These are phyloP conservation scores for Sturnus vulgaris DNA, from an alignment of 2,113 vertebrate genomes.

Conservation along the genomic window DNA sequence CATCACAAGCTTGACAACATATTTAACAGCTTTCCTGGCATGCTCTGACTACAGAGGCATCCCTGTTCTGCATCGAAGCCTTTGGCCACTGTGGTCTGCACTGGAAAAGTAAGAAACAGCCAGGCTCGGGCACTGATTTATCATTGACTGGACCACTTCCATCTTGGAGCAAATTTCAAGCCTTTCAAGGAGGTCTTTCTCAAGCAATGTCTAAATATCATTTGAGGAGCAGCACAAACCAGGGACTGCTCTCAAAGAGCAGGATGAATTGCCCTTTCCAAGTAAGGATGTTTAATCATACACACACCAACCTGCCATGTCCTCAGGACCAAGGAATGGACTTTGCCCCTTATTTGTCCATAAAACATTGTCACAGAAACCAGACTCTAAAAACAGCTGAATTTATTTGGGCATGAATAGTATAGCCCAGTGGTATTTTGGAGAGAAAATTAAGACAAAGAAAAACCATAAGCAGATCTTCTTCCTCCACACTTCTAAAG, in stretches of 20 bases:
- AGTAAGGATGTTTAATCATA: background rate
- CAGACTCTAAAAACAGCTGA: background rate
- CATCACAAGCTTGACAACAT: background rate
- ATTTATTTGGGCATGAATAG: background rate
- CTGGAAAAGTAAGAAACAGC: background rate
- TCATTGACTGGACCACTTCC: background rate
- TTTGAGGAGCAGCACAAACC: background rate
- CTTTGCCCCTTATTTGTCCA: background rate
- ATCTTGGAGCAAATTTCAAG: background rate
- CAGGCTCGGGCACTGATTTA: background rate
- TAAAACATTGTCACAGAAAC: background rate
- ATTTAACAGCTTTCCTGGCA: background rate
- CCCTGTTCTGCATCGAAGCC: background rate
- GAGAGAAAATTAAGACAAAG: background rate
- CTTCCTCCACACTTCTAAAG: background rate
- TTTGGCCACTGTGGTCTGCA: background rate
- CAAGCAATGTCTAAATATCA: background rate
- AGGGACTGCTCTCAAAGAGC: background rate
- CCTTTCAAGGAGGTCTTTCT: background rate
- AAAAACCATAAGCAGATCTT: background rate
- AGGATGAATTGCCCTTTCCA: background rate
- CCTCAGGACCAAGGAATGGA: background rate
- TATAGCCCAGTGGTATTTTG: background rate
- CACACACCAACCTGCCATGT: background rate
- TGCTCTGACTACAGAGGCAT: background rate